These are phyloP conservation scores for Pelochelys cantorii DNA, from an alignment of 2,797 vertebrate genomes.

Conservation along the genomic window DNA sequence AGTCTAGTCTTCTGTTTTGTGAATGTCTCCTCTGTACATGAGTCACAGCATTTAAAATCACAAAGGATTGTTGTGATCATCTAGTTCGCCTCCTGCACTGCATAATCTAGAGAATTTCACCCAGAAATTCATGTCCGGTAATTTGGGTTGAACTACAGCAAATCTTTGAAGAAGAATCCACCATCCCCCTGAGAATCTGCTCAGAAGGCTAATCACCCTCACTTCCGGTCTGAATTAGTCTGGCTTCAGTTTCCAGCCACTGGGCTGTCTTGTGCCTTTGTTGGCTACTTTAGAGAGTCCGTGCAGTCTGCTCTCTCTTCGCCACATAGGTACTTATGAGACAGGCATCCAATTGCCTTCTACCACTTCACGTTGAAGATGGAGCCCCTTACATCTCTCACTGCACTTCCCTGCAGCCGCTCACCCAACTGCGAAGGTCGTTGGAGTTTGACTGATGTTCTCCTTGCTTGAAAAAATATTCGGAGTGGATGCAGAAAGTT, in stretches of 20 bases:
- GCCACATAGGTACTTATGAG: background rate
- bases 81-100: background rate
- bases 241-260: constrained; percentile 32
- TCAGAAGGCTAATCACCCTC: constrained; percentile 32
- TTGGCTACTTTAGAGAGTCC: constrained; percentile 1
- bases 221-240: constrained; percentile 38
- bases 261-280: constrained; percentile 19
- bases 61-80: background rate
- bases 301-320: constrained; percentile 12
- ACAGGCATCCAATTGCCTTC: constrained; percentile 4
- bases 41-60: background rate
- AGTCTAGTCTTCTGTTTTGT: background rate
- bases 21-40: background rate
- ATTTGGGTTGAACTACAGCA: constrained; percentile 24
- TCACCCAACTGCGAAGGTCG: background rate
- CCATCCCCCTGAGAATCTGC: background rate
- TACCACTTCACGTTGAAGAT: background rate
- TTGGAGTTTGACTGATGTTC: constrained; percentile 1
- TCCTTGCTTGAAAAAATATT: background rate
- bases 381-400: background rate
- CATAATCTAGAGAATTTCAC: constrained; percentile 24
- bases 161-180: constrained; percentile 27
- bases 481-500: background rate
- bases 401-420: background rate
- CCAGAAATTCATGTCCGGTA: background rate